phyloP scores from a whole-genome alignment of 1,140 invertebrate genomes.

The Apolygus lucorum region DNA sequence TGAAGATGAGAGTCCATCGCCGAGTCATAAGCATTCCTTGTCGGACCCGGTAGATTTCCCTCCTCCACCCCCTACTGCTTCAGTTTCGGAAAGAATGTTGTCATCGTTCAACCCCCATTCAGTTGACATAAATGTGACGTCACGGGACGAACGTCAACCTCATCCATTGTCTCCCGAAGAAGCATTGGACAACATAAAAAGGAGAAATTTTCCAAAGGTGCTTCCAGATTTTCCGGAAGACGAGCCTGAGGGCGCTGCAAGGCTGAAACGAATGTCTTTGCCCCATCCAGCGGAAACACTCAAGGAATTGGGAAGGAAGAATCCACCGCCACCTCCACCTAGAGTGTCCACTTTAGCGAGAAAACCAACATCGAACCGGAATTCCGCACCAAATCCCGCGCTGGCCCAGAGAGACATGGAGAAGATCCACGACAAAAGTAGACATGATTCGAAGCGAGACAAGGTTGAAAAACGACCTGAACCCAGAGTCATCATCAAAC shows the following conservation, averaged over 20 bases:
- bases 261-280: constrained; percentile 37
- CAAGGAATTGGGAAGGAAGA: constrained; percentile 38
- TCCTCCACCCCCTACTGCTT: not conserved
- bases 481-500: constrained; percentile 45
- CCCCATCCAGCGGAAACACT: constrained; percentile 34
- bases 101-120: constrained; percentile 29
- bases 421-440: not conserved
- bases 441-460: constrained; percentile 20
- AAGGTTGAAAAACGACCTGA: constrained; percentile 35
- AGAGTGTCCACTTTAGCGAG: constrained; percentile 52
- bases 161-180: constrained; percentile 52
- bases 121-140: constrained; percentile 67
- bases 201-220: constrained; percentile 72
- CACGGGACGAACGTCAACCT: constrained; percentile 39
- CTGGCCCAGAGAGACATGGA: not conserved
- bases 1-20: constrained; percentile 18
- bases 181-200: constrained; percentile 58
- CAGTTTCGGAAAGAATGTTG: constrained; percentile 16
- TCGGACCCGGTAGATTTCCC: constrained; percentile 48
- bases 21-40: constrained; percentile 55
- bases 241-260: constrained; percentile 33
- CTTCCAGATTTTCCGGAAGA: constrained; percentile 57
- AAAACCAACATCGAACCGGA: constrained; percentile 36
- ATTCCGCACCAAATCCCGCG: constrained; percentile 37
- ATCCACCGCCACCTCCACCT: constrained; percentile 55